These are phyloP conservation scores for Seriola rivoliana DNA, from an alignment of 2,113 vertebrate species.

Conservation along the genomic window DNA sequence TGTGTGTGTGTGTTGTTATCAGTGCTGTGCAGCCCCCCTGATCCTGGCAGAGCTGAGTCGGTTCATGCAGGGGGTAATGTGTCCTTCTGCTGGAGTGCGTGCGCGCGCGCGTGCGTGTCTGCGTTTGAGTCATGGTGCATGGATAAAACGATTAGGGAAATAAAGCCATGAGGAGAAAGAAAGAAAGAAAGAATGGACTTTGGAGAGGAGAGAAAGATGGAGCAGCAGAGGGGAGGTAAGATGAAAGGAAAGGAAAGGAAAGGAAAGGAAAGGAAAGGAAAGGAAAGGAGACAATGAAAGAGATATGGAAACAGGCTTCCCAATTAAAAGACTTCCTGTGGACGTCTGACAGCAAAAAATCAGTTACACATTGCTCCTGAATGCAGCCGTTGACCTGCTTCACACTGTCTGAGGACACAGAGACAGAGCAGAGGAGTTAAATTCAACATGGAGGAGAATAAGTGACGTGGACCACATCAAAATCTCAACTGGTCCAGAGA, in stretches of 20 bases:
- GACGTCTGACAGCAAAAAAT: too few species aligned
- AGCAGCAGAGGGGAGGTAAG: neutral
- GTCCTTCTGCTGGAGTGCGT: slow-evolving; percentile 51
- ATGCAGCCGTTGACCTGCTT: too few species aligned
- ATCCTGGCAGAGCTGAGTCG: slow-evolving; percentile 66
- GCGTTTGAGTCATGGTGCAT: slow-evolving; percentile 57
- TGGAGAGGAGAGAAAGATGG: slow-evolving; percentile 21
- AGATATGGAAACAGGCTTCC: neutral
- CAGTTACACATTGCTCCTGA: too few species aligned
- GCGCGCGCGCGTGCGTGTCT: slow-evolving; percentile 5
- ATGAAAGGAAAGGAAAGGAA: neutral
- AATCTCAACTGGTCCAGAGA: too few species aligned
- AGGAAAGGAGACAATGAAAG: neutral
- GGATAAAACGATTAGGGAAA: slow-evolving; percentile 74
- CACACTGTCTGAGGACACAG: too few species aligned
- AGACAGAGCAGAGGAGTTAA: too few species aligned
- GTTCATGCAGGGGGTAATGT: slow-evolving; percentile 74
- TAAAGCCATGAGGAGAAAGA: slow-evolving; percentile 49
- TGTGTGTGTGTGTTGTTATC: slow-evolving; percentile 62
- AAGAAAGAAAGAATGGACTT: slow-evolving; percentile 47
- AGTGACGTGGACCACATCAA: too few species aligned
- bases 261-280: neutral
- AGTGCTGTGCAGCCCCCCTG: slow-evolving; percentile 68
- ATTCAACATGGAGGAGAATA: too few species aligned
- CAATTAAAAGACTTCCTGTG: neutral